Base-by-base conservation (phyloP, 2,113 vertebrate genomes). In the Steatornis caripensis region DNA sequence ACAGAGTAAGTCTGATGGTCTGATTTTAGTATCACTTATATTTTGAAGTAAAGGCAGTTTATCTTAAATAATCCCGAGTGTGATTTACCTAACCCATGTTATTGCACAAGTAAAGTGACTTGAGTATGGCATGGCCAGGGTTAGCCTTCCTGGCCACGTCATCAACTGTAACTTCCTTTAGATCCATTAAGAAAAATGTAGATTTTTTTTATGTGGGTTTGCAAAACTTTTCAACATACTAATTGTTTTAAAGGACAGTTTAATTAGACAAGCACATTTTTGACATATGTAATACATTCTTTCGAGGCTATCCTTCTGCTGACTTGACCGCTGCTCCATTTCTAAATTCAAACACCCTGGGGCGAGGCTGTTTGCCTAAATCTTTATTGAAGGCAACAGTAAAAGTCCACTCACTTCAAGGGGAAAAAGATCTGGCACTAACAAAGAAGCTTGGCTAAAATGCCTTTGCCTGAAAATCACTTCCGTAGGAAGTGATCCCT, bases 1-100 rank as follows among this genome's bases (percentile, higher is more conserved):
- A 36, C 0, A 27, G n/a, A 12, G n/a, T 16, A 68, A 5, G 6
- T n/a, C n/a, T 61, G 39, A 12, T 7, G 10, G 4, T 49, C 23
- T 68, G 65, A 45, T 48, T 61, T 55, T 46, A 49, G 2, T 41
- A 14, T 32, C 11, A 76, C 2, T 71, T 53, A 2, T 5, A 46
- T 61, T 87, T 72, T 51, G 39, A 71, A 12, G 9, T 79, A 43
- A 91, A 61, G 27, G 0, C 4, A 61, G 4, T 30, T 87, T 53
- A 18, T 68, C 24, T 89, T 41, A 27, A 78, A 29, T 68, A 75
- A 75, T 41, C 54, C n/a, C 11, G 3, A 26, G 13, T 34, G 22
- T 58, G n/a, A 66, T n/a, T 78, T 45, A 49, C 22, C 7, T 30
- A 62, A 62, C 4, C 6, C 14, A 24, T 55, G 36, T 49, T 54